Conservation (phyloP, 2,888 invertebrate genomes). For the Ptilodon capucinus region DNA sequence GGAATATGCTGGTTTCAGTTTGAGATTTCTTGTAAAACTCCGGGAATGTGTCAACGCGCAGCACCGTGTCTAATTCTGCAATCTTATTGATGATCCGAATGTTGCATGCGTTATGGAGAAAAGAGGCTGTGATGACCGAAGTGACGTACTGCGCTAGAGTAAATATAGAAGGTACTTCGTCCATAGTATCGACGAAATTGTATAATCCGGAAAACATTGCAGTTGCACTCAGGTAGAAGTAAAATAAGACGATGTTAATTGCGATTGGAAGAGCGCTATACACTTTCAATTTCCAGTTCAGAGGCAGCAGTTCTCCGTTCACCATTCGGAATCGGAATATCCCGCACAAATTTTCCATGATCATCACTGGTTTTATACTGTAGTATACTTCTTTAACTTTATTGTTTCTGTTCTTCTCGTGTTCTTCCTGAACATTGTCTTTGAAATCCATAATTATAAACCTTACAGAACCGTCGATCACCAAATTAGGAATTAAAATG, state of each 20-base stretch:
- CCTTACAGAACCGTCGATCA: slow-evolving; percentile 3
- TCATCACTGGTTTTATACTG: slow-evolving; percentile 36
- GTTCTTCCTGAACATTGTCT: slow-evolving; percentile 1
- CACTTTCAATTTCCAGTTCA: slow-evolving; percentile 39
- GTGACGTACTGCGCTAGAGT: slow-evolving; percentile 42
- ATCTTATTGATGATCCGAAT: slow-evolving; percentile 40
- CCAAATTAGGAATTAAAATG: too few species aligned
- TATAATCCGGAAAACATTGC: slow-evolving; percentile 13
- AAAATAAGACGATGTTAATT: slow-evolving; percentile 20
- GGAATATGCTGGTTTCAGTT: slow-evolving; percentile 17
- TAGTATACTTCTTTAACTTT: slow-evolving; percentile 25
- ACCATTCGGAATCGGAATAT: slow-evolving; percentile 45
- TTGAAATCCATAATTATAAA: background rate
- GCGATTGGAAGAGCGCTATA: slow-evolving; percentile 27
- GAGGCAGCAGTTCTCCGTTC: slow-evolving; percentile 30
- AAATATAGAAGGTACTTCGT: slow-evolving; percentile 38
- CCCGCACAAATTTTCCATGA: slow-evolving; percentile 45
- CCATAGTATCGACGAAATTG: slow-evolving; percentile 29
- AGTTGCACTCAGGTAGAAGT: slow-evolving; percentile 20
- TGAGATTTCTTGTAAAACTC: slow-evolving; percentile 40
- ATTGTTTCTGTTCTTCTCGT: slow-evolving; percentile 10
- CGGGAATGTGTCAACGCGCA: slow-evolving; percentile 33
- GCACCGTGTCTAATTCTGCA: slow-evolving; percentile 39
- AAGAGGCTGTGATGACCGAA: slow-evolving; percentile 35
- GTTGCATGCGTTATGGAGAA: slow-evolving; percentile 35